Evolutionary conservation across 2,113 vertebrate species (phyloP), one percentile per base, ranked within the genome.

Genomic region (Candoia aspera): DNA sequence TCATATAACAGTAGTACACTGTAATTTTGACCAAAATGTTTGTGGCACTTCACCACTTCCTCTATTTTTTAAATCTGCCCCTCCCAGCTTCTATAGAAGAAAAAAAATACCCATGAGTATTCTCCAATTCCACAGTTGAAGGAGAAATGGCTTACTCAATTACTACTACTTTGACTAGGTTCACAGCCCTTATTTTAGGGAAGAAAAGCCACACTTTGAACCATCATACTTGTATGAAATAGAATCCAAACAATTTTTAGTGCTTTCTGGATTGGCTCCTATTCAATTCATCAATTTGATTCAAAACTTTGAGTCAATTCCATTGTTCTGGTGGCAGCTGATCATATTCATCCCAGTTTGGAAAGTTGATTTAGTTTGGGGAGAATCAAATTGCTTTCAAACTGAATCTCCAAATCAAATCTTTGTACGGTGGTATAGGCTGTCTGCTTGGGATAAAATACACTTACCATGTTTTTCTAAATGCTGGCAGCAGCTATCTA

Each of bases 401-500:
- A 42, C 2, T 42, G 42, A 42, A 42, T 42, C 73, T 79, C 17
- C 73, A 79, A 79, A 79, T 79, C 73, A 79, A 42, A 19, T 33
- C 13, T 17, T 73, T 73, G 73, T 42, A 79, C 19, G 17, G 46
- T 21, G 23, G 1, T 79, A 42, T 79, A 79, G 42, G 33, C 8
- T 21, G 19, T 79, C 15, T 42, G 68, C 12, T 83, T 93, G n/a
- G 92, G 94, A 91, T 0, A 1, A 96, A 94, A 84, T 92, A 86
- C 88, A 94, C 97, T 96, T 98, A 99, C 99, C 99, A 13, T 99
- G 97, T 96, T 98, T 99, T 97, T 99, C 99, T 96, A 99, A 98
- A 97, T 99, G 98, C 93, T 98, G 98, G 97, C 99, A 99, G 97
- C 99, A 99, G 94, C 98, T 98, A 96, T 99, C 99, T 95, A 99